phyloP scores from a whole-genome alignment of 1,140 invertebrate species.

The Acyrthosiphon pisum region DNA sequence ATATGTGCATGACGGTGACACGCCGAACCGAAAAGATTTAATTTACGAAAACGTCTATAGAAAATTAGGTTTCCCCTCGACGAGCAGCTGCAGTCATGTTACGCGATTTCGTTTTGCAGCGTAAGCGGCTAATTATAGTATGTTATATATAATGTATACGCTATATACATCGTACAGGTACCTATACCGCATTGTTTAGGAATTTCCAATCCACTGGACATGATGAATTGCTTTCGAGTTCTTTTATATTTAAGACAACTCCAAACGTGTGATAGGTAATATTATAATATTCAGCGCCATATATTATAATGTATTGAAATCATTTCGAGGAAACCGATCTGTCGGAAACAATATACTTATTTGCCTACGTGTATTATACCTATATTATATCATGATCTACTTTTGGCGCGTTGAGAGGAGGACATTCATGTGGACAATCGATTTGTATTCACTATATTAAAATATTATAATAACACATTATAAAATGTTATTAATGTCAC shows the following conservation, averaged over 20 bases:
- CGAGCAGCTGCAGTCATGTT: not conserved
- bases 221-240: not conserved
- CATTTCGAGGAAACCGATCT: not conserved
- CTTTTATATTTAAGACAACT: not conserved
- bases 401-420: not conserved
- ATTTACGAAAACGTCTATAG: not conserved
- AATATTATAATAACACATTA: not conserved
- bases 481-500: not conserved
- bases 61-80: not conserved
- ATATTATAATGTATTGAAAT: not conserved
- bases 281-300: not conserved
- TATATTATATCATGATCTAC: not conserved
- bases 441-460: not conserved
- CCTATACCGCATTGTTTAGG: not conserved
- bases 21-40: not conserved
- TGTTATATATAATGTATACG: not conserved
- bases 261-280: not conserved
- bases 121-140: not conserved
- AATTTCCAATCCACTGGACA: not conserved
- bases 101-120: not conserved
- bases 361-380: not conserved
- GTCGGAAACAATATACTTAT: not conserved
- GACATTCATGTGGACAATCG: not conserved
- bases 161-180: not conserved
- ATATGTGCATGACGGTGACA: not conserved